Evolutionary conservation across 2,113 vertebrate species (phyloP).

Genomic region (Otus sunia): DNA sequence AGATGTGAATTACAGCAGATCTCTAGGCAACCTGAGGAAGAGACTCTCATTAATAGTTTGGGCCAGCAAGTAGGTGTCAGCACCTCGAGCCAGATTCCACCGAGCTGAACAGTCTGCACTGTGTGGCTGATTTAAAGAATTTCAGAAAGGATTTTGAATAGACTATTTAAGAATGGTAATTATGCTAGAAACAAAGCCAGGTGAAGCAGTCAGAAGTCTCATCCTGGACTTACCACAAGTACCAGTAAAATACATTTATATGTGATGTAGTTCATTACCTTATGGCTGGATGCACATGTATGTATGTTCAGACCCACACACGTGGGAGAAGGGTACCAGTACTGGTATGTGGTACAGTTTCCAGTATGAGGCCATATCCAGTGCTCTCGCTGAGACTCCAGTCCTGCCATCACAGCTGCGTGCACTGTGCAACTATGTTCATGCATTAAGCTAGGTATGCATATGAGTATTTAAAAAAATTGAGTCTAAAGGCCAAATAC

Average conservation of each 20-base stretch:
- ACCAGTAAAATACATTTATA: background rate
- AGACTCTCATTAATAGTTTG: background rate
- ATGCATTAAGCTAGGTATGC: background rate
- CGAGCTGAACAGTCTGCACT: background rate
- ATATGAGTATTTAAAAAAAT: background rate
- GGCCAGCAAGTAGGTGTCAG: background rate
- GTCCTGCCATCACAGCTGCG: background rate
- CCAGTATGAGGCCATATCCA: background rate
- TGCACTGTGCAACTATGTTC: background rate
- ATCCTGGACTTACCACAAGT: background rate
- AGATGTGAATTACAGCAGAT: background rate
- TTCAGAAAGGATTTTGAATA: background rate
- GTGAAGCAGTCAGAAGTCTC: background rate
- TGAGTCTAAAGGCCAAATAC: background rate
- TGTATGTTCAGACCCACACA: fast-evolving
- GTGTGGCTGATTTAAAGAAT: background rate
- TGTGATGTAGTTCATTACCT: background rate
- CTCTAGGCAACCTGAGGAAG: background rate
- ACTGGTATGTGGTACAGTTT: fast-evolving
- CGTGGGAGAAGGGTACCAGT: background rate
- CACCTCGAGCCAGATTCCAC: background rate
- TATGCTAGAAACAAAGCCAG: background rate
- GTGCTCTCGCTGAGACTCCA: background rate
- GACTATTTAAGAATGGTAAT: background rate
- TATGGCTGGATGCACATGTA: fast-evolving